phyloP scores from a whole-genome alignment of 2,797 vertebrate genomes.

The Enteromius thamalakanensis region DNA sequence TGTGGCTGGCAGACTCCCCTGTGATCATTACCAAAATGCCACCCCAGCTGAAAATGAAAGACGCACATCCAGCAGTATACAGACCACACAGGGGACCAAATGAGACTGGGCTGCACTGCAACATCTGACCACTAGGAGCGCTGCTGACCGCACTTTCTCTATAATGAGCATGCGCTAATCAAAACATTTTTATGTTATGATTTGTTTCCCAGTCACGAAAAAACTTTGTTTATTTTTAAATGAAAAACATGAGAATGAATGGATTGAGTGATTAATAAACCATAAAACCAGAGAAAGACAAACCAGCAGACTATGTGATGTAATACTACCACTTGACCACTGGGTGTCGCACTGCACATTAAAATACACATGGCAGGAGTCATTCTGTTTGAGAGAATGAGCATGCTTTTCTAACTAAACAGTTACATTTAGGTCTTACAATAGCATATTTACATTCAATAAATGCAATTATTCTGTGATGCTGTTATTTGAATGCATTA shows the following conservation, averaged over 20 bases:
- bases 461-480: background rate
- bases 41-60: conserved; percentile 8
- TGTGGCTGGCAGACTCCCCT: conserved; percentile 10
- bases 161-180: background rate
- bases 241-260: background rate
- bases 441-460: background rate
- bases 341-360: background rate
- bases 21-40: conserved; percentile 40
- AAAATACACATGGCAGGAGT: background rate
- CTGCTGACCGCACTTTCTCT: conserved; percentile 38
- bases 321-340: background rate
- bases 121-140: conserved; percentile 47
- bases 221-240: background rate
- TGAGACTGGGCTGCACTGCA: conserved; percentile 41
- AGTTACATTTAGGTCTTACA: background rate
- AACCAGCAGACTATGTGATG: background rate
- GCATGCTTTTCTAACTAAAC: background rate
- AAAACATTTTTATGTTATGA: background rate
- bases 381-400: background rate
- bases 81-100: background rate
- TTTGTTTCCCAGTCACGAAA: background rate
- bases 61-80: conserved; percentile 30
- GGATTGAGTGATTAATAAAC: background rate
- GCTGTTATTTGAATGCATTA: background rate
- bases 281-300: background rate